phyloP scores from a whole-genome alignment of 92 coral and sea anemone genomes.

The Zoanthus sociatus region DNA sequence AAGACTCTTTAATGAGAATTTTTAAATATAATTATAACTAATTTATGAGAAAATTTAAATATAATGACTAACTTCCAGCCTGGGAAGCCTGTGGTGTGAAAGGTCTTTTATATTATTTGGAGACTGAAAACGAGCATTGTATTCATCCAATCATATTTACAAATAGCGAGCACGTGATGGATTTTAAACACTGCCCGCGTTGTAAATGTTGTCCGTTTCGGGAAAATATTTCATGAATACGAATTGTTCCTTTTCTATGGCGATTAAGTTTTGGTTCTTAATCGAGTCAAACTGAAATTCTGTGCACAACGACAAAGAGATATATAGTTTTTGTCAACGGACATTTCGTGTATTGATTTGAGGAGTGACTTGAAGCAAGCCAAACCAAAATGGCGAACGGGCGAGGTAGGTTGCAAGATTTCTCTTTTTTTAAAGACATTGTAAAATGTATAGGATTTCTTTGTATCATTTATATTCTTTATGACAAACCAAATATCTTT shows the following conservation, averaged over 20 bases:
- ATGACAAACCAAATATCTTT: too few species aligned
- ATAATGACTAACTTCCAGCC: too few species aligned
- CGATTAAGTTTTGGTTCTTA: not conserved
- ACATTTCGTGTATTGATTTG: not conserved
- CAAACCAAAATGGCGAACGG: constrained; percentile 44
- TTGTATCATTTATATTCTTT: too few species aligned
- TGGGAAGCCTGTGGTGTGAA: too few species aligned
- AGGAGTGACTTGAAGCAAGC: not conserved
- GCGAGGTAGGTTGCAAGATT: not conserved
- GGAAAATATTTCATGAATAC: not conserved
- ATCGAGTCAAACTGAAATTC: not conserved
- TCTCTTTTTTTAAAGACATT: too few species aligned
- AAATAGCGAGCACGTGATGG: constrained; percentile 50
- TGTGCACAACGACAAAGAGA: not conserved
- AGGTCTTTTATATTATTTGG: not conserved
- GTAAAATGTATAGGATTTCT: too few species aligned
- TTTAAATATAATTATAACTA: too few species aligned
- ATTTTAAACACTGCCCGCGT: constrained; percentile 65
- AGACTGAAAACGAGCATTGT: not conserved
- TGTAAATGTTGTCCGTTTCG: constrained; percentile 1
- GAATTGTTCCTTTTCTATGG: not conserved
- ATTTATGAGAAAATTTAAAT: too few species aligned
- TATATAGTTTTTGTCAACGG: not conserved
- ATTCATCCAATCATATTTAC: constrained; percentile 49
- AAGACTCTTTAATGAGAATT: too few species aligned